Base-by-base conservation (phyloP, 2,888 invertebrate genomes). In the Xanthorhoe designata region DNA sequence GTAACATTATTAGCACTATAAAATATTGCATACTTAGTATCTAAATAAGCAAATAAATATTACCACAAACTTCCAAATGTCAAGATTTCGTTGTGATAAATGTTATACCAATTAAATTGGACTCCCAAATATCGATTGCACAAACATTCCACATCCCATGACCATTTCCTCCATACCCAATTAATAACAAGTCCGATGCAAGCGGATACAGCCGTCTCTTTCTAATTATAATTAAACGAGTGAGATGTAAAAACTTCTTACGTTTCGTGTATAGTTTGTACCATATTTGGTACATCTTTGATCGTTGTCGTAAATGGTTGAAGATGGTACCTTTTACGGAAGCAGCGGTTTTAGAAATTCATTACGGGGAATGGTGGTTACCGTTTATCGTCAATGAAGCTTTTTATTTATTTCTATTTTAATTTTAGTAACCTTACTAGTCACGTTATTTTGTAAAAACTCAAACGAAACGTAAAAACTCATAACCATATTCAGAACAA, bases 151-250 rank as follows among this genome's bases (percentile, higher is more conserved):
- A 82, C 80, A 79, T 77, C 78, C 78, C 72, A 73, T 52, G 65
- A 35, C 66, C 78, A 74, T 77, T 82, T 82, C 81, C 81, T 78
- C 65, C 57, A 69, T 70, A 70, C 56, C 68, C 67, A 75, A 75
- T 79, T 76, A 77, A 79, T 80, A 66, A 61, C 70, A 68, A 71
- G 72, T 68, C 24, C 58, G 47, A 56, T 61, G 54, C 59, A 15
- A 51, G 68, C 70, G 69, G 59, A 61, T 45, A 51, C 18, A 2
- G 24, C 42, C 24, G 24, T 51, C 57, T 64, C 68, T 58, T 58
- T 71, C 59, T 32, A 18, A 55, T 38, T 15, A 0, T 13, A 42
- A 19, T 17, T 9, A 24, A 18, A 24, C 58, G 51, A 59, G 51
- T n/a, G 54, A 45, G 66, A 66, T 32, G 58, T 47, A 47, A 9